phyloP scores from a whole-genome alignment of 2,888 invertebrate species.

The Drosophila fulvimacula region DNA sequence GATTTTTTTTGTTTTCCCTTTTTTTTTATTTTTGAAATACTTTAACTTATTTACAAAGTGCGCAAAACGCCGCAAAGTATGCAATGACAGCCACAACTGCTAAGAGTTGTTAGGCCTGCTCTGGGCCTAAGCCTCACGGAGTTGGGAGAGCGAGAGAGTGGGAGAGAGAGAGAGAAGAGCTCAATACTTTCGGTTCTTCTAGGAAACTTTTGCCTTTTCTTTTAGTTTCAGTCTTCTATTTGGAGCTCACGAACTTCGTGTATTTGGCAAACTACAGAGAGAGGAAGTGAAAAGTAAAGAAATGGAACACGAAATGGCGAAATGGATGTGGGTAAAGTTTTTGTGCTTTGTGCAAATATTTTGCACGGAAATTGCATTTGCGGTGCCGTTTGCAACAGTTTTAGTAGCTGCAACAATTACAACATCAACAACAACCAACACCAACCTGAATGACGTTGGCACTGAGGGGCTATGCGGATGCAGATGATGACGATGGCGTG shows the following conservation, averaged over 20 bases:
- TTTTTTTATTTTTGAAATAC: constrained; percentile 16
- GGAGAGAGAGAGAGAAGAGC: not conserved
- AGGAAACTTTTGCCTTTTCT: constrained; percentile 32
- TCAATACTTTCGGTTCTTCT: constrained; percentile 24
- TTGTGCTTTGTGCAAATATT: constrained; percentile 66
- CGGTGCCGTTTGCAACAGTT: constrained; percentile 47
- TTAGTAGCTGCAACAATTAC: constrained; percentile 40
- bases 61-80: constrained; percentile 48
- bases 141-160: not conserved
- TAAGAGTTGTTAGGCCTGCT: constrained; percentile 33
- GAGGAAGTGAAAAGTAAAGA: not conserved
- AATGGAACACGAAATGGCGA: constrained; percentile 9
- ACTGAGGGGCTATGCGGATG: not conserved
- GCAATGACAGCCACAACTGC: constrained; percentile 35
- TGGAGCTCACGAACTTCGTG: constrained; percentile 20
- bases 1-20: constrained; percentile 5
- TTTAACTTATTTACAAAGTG: constrained; percentile 51
- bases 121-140: constrained; percentile 40
- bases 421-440: constrained; percentile 8
- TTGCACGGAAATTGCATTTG: constrained; percentile 73
- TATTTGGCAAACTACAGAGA: constrained; percentile 18
- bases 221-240: constrained; percentile 22
- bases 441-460: not conserved
- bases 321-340: constrained; percentile 38
- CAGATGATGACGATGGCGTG: constrained; percentile 42